phyloP scores from a whole-genome alignment of 2,113 vertebrate genomes.

The Xenotilapia leptura region DNA sequence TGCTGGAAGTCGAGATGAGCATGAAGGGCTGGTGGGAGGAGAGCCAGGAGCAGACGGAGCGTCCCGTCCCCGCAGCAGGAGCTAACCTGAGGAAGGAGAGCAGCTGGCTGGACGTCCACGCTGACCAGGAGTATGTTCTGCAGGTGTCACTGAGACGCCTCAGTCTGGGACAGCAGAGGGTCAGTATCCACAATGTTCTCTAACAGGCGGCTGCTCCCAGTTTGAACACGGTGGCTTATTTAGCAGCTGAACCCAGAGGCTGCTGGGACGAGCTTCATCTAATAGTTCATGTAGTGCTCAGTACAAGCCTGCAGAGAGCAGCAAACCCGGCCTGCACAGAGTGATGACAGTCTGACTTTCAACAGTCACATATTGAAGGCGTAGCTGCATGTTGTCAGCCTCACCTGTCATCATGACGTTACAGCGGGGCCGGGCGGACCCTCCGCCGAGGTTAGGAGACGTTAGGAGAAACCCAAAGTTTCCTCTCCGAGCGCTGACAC shows the following conservation, averaged over 20 bases:
- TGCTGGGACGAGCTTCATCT: fast-evolving
- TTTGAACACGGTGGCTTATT: not conserved
- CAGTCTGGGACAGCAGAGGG: constrained; percentile 79
- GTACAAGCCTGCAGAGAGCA: not conserved
- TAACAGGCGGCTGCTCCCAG: not conserved
- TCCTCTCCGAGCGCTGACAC: not conserved
- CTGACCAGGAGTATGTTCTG: constrained; percentile 97
- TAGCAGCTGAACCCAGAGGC: not conserved
- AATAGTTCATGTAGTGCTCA: not conserved
- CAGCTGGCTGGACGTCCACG: constrained; percentile 84
- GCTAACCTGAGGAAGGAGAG: constrained; percentile 71
- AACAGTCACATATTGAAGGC: not conserved
- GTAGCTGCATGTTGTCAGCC: not conserved
- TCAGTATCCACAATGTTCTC: constrained; percentile 43
- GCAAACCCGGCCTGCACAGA: not conserved
- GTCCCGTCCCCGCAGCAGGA: constrained; percentile 57
- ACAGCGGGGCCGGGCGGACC: not conserved
- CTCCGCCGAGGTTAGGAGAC: not conserved
- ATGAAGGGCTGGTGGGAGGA: constrained; percentile 90
- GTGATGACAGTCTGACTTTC: not conserved
- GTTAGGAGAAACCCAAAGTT: not conserved
- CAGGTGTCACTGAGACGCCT: constrained; percentile 83
- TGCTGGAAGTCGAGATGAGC: constrained; percentile 80
- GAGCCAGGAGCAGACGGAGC: constrained; percentile 69
- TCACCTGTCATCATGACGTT: not conserved